phyloP scores from a whole-genome alignment of 2,888 invertebrate species.

The Acrobasis repandana region DNA sequence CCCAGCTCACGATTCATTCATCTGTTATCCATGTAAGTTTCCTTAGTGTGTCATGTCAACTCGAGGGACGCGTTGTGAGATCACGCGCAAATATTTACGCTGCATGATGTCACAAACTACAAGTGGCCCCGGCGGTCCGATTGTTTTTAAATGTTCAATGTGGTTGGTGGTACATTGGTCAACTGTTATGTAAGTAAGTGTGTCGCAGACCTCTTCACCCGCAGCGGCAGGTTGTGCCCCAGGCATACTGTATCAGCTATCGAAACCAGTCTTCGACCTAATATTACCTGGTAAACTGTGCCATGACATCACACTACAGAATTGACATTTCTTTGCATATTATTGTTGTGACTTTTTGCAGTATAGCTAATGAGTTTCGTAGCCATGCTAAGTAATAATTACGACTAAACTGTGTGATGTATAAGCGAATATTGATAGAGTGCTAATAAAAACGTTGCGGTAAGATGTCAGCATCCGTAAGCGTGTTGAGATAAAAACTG shows the following conservation, averaged over 20 bases:
- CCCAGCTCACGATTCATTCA: constrained; percentile 28
- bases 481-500: constrained; percentile 41
- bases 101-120: constrained; percentile 44
- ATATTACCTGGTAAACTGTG: constrained; percentile 40
- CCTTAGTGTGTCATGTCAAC: constrained; percentile 38
- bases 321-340: constrained; percentile 20
- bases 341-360: constrained; percentile 28
- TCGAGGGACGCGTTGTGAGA: constrained; percentile 31
- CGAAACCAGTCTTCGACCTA: constrained; percentile 32
- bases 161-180: constrained; percentile 47
- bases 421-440: constrained; percentile 33
- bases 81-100: constrained; percentile 37
- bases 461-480: constrained; percentile 35
- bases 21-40: constrained; percentile 28
- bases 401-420: constrained; percentile 36
- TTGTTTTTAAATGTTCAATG: constrained; percentile 41
- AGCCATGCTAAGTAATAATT: constrained; percentile 30
- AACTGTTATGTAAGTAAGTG: constrained; percentile 55
- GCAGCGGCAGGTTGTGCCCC: constrained; percentile 25
- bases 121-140: constrained; percentile 36
- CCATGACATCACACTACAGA: constrained; percentile 25
- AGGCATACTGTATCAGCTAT: constrained; percentile 25
- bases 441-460: constrained; percentile 27
- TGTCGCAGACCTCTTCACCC: constrained; percentile 35
- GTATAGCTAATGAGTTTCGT: constrained; percentile 24